A percentile compares a stretch with the other conserved stretches of the same genome.
phyloP scores from a whole-genome alignment of 2,888 invertebrate species.

The Agrochola lota region DNA sequence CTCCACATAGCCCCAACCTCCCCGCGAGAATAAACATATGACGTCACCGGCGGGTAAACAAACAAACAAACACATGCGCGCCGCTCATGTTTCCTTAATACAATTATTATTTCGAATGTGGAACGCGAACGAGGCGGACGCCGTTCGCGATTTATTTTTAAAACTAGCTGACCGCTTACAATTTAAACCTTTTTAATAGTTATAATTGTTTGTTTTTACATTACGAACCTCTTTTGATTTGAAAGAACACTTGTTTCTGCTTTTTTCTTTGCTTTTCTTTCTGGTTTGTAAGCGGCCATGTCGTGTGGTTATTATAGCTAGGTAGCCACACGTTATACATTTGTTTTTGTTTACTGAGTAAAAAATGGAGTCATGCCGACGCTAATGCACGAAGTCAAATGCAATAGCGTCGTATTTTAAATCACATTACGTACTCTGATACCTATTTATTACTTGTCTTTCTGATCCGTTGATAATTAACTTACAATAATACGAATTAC shows the following conservation, averaged over 20 bases:
- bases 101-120: conserved; percentile 91
- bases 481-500: conserved; percentile 14
- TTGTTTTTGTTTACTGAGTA: conserved; percentile 50
- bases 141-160: conserved; percentile 69
- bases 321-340: conserved; percentile 24
- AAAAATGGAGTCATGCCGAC: conserved; percentile 42
- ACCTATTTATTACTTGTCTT: not conserved
- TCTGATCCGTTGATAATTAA: conserved; percentile 11
- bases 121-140: conserved; percentile 84
- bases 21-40: conserved; percentile 91
- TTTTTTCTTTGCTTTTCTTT: conserved; percentile 36
- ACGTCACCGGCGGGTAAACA: conserved; percentile 91
- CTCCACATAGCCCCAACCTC: conserved; percentile 72
- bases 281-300: conserved; percentile 46
- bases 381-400: conserved; percentile 24
- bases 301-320: conserved; percentile 23
- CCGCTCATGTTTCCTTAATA: conserved; percentile 91
- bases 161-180: conserved; percentile 63
- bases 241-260: conserved; percentile 44
- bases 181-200: conserved; percentile 57
- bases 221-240: conserved; percentile 57
- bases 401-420: conserved; percentile 21
- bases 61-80: conserved; percentile 91
- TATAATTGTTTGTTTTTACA: conserved; percentile 56
- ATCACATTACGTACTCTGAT: not conserved